phyloP scores from a whole-genome alignment of 2,797 vertebrate genomes.

The Adelosebastes latens region DNA sequence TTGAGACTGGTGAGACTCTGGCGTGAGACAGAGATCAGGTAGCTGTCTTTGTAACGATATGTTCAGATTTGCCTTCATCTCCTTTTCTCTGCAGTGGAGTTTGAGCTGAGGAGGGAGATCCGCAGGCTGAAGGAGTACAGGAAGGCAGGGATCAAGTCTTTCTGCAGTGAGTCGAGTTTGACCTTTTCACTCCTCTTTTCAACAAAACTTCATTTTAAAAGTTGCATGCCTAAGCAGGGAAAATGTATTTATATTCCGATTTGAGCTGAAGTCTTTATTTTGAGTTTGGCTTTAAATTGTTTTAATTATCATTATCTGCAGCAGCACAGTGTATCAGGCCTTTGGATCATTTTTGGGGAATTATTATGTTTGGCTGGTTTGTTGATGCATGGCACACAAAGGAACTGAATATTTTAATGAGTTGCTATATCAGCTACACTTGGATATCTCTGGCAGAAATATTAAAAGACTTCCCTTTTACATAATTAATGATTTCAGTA shows the following conservation, averaged over 20 bases:
- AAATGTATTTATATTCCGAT: constrained; percentile 25
- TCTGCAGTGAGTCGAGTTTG: constrained; percentile 90
- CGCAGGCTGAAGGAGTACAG: constrained; percentile 94
- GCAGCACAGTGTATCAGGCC: not conserved
- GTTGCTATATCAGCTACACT: not conserved
- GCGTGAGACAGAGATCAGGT: not conserved
- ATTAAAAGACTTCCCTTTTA: not conserved
- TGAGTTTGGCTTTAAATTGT: not conserved
- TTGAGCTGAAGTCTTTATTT: constrained; percentile 11
- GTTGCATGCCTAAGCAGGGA: constrained; percentile 17
- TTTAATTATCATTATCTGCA: constrained; percentile 6
- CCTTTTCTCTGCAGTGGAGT: constrained; percentile 88
- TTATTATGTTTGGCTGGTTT: constrained; percentile 25
- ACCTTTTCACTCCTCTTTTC: constrained; percentile 30
- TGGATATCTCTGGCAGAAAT: constrained; percentile 5
- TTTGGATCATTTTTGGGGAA: constrained; percentile 3
- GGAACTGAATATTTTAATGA: constrained; percentile 1
- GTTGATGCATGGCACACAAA: constrained; percentile 6
- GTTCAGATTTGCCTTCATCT: constrained; percentile 26
- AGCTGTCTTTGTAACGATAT: not conserved
- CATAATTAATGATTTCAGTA: not conserved
- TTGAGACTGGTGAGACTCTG: not conserved
- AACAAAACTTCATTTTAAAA: constrained; percentile 2
- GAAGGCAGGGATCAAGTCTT: constrained; percentile 94
- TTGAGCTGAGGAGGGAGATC: constrained; percentile 95